These are phyloP conservation scores for Drusus annulatus DNA, from an alignment of 1,140 invertebrate genomes.

Conservation along the genomic window DNA sequence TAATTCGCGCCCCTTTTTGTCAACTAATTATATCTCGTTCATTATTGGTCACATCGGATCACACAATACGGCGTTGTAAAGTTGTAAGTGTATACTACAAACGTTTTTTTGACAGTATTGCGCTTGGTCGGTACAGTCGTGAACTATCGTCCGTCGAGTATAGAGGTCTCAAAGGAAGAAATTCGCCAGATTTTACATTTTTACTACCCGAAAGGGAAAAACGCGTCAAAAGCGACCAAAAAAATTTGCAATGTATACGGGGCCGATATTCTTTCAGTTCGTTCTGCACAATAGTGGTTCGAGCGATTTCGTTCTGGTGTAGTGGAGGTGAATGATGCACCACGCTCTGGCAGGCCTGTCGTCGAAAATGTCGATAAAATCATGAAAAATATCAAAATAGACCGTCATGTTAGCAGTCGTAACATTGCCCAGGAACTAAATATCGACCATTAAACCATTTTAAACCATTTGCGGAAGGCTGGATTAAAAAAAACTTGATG, in stretches of 20 bases:
- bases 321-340: slow-evolving; percentile 25
- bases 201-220: slow-evolving; percentile 6
- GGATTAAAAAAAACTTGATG: no score
- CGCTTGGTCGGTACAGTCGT: no score
- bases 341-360: slow-evolving; percentile 14
- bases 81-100: no score
- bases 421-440: slow-evolving; percentile 12
- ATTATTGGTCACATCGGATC: slow-evolving; percentile 12
- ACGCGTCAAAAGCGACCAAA: slow-evolving; percentile 19
- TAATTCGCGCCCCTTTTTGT: slow-evolving; percentile 25
- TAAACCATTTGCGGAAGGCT: no score
- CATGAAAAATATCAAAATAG: slow-evolving; percentile 19
- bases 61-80: not conserved
- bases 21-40: slow-evolving; percentile 29
- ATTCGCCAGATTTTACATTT: no score
- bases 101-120: no score
- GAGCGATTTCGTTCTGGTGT: slow-evolving; percentile 7
- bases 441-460: slow-evolving; percentile 4
- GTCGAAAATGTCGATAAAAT: slow-evolving; percentile 37
- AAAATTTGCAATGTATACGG: slow-evolving; percentile 1
- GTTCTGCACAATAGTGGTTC: slow-evolving; percentile 15
- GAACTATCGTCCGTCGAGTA: no score
- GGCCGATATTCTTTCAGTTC: slow-evolving; percentile 13
- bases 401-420: slow-evolving; percentile 23
- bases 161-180: no score